These are phyloP conservation scores for Whitmania pigra DNA, from an alignment of 1,140 invertebrate genomes.

Conservation along the genomic window DNA sequence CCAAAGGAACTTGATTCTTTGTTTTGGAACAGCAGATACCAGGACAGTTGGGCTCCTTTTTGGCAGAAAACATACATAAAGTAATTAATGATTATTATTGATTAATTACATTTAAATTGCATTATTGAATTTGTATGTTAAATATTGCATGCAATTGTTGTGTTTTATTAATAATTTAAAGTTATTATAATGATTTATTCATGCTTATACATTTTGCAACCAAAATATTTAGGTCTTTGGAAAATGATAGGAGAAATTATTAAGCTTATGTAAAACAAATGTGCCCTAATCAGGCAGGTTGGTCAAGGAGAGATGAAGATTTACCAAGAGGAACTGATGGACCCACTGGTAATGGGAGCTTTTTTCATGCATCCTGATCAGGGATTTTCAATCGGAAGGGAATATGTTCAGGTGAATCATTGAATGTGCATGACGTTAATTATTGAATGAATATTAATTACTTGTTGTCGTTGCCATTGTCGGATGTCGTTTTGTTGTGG, in stretches of 20 bases:
- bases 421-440: too few species aligned
- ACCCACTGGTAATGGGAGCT: constrained; percentile 14
- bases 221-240: too few species aligned
- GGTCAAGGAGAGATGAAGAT: constrained; percentile 19
- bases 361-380: constrained; percentile 20
- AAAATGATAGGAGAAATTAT: too few species aligned
- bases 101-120: background rate
- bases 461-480: too few species aligned
- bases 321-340: constrained; percentile 11
- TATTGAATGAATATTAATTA: too few species aligned
- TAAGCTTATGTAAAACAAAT: too few species aligned
- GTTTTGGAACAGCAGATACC: constrained; percentile 21
- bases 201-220: too few species aligned
- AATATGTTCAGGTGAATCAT: constrained; percentile 10
- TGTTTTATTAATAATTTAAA: too few species aligned
- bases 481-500: too few species aligned
- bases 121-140: background rate
- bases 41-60: constrained; percentile 18
- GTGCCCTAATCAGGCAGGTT: background rate
- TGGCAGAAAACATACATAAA: constrained; percentile 18
- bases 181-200: too few species aligned
- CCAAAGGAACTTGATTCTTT: constrained; percentile 12
- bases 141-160: too few species aligned
- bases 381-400: constrained; percentile 7
- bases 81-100: background rate